phyloP scores from a whole-genome alignment of 2,888 invertebrate genomes.

The Palloptera scutellata region DNA sequence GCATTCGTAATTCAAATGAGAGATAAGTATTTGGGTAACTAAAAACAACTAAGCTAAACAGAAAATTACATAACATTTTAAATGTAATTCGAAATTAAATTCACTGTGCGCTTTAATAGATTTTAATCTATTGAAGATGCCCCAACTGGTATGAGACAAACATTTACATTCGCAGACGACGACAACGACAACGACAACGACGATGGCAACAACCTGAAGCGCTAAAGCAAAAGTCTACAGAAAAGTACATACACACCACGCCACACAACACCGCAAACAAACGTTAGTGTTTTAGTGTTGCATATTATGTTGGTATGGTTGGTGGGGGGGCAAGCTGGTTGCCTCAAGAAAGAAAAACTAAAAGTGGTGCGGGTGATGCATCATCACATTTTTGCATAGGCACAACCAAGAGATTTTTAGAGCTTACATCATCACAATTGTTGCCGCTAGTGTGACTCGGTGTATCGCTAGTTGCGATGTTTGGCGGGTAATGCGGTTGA shows the following conservation, averaged over 20 bases:
- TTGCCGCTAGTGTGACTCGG: slow-evolving; percentile 8
- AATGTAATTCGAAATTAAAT: background rate
- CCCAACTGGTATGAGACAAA: slow-evolving; percentile 23
- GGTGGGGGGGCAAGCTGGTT: background rate
- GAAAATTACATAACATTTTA: no score
- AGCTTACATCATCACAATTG: slow-evolving; percentile 24
- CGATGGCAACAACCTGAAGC: background rate
- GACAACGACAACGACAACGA: slow-evolving; percentile 11
- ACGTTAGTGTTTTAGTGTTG: background rate
- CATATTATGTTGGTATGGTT: background rate
- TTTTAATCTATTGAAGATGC: slow-evolving; percentile 29
- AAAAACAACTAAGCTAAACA: no score
- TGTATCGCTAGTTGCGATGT: slow-evolving; percentile 2
- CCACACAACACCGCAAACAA: slow-evolving; percentile 19
- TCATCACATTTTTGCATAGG: slow-evolving; percentile 12
- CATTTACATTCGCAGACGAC: slow-evolving; percentile 16
- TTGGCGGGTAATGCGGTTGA: slow-evolving; percentile 1
- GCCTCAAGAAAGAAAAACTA: background rate
- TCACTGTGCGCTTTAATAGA: slow-evolving; percentile 28
- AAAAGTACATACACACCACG: slow-evolving; percentile 6
- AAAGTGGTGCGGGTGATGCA: slow-evolving; percentile 24
- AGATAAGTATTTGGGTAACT: no score
- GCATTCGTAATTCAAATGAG: no score
- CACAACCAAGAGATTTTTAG: slow-evolving; percentile 4
- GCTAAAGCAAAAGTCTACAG: background rate